Conservation (phyloP, 2,797 vertebrate genomes). For the Mormyrus hasselquistii region DNA sequence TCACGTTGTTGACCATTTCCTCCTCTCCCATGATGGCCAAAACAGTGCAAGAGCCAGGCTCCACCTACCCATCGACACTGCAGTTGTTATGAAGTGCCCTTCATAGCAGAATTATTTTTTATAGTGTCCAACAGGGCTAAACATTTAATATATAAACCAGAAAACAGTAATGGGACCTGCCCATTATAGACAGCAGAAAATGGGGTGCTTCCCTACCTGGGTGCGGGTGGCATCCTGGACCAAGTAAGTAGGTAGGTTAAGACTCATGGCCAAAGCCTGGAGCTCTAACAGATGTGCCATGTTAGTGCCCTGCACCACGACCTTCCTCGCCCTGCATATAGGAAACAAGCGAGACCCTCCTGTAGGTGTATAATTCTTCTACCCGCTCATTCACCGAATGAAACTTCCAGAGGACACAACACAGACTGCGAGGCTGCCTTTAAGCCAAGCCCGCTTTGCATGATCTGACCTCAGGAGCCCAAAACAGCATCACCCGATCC, state of each 20-base stretch:
- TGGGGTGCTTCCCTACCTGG: slow-evolving; percentile 52
- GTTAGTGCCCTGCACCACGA: slow-evolving; percentile 71
- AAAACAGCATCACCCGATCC: not conserved
- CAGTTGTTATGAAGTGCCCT: not conserved
- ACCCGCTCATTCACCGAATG: not conserved
- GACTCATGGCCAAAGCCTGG: slow-evolving; percentile 71
- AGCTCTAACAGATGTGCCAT: slow-evolving; percentile 72
- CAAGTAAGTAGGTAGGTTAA: slow-evolving; percentile 70
- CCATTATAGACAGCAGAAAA: not conserved
- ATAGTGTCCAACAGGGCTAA: not conserved
- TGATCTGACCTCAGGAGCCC: not conserved
- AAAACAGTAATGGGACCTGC: not conserved
- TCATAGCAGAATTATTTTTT: not conserved
- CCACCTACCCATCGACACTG: slow-evolving; percentile 56
- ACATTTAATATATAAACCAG: not conserved
- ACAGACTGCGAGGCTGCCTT: not conserved
- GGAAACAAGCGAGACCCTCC: not conserved
- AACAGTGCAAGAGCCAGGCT: slow-evolving; percentile 69
- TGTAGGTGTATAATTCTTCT: not conserved
- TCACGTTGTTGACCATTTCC: slow-evolving; percentile 73
- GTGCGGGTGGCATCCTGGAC: slow-evolving; percentile 74
- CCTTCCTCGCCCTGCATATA: slow-evolving; percentile 67
- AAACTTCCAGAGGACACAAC: not conserved
- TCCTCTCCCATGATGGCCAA: slow-evolving; percentile 74
- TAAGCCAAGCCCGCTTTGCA: not conserved